These are phyloP conservation scores for Oxycera nigricornis DNA, from an alignment of 2,888 invertebrate species.

Conservation along the genomic window DNA sequence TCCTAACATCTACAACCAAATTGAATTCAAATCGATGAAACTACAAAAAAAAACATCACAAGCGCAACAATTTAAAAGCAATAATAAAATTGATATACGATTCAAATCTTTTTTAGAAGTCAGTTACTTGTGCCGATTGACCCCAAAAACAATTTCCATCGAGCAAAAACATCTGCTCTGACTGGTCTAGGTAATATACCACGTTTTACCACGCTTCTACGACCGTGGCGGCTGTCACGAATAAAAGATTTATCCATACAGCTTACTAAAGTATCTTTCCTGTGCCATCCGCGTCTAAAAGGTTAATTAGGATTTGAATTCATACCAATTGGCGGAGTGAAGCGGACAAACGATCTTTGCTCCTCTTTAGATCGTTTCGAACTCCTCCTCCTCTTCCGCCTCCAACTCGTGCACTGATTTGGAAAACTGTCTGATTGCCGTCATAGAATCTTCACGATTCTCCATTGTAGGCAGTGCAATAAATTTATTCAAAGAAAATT, in stretches of 20 bases:
- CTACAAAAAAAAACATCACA: neutral
- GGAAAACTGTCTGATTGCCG: neutral
- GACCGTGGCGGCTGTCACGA: neutral
- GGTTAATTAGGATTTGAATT: slow-evolving; percentile 46
- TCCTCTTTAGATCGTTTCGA: slow-evolving; percentile 37
- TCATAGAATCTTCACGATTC: neutral
- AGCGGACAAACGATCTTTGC: slow-evolving; percentile 11
- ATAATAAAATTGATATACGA: slow-evolving; percentile 3
- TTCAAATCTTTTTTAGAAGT: neutral
- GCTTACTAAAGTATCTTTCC: neutral
- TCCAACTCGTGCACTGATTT: neutral
- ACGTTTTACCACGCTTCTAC: neutral
- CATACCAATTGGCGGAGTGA: slow-evolving; percentile 36
- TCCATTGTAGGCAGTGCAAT: neutral
- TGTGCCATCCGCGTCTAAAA: slow-evolving; percentile 36
- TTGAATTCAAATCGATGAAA: neutral
- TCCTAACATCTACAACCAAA: neutral
- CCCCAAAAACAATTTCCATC: slow-evolving; percentile 41
- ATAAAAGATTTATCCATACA: neutral
- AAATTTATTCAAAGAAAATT: slow-evolving; percentile 6
- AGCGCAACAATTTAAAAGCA: slow-evolving; percentile 2
- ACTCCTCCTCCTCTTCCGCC: neutral
- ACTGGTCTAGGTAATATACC: too few relatives aligned
- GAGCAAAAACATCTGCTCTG: slow-evolving; percentile 20
- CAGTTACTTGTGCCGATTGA: slow-evolving; percentile 33